A percentile compares a stretch with the other conserved stretches of the same genome.
Conservation (phyloP, 1,140 invertebrate genomes). For the Drosophila jambulina region DNA sequence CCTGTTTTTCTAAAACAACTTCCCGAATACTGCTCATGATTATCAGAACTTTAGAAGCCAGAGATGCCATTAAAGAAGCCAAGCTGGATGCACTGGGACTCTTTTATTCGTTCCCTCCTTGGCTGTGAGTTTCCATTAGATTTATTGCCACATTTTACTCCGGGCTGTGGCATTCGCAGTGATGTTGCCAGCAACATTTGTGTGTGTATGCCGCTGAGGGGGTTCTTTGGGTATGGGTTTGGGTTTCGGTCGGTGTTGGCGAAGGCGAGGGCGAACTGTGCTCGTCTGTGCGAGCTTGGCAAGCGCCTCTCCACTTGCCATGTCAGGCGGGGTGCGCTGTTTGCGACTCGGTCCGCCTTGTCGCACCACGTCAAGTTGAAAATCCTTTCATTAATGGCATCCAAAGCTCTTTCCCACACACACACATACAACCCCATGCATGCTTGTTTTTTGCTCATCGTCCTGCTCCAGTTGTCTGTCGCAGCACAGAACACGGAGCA, state of each 20-base stretch:
- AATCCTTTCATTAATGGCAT: constrained; percentile 77
- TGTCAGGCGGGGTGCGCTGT: constrained; percentile 33
- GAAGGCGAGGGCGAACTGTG: constrained; percentile 27
- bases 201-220: constrained; percentile 38
- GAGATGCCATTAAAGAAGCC: constrained; percentile 7
- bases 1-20: background rate
- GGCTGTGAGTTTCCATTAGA: constrained; percentile 77
- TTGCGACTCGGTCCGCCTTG: constrained; percentile 33
- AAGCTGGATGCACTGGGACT: constrained; percentile 13
- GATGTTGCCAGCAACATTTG: constrained; percentile 56
- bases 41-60: background rate
- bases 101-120: constrained; percentile 43
- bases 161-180: constrained; percentile 66
- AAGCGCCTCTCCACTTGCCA: constrained; percentile 57
- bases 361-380: constrained; percentile 64
- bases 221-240: constrained; percentile 7
- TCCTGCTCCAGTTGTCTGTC: constrained; percentile 51
- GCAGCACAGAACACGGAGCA: constrained; percentile 17
- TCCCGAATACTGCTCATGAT: background rate
- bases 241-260: constrained; percentile 28
- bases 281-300: constrained; percentile 20
- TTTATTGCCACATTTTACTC: constrained; percentile 84
- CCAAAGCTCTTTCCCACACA: constrained; percentile 55
- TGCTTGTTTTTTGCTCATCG: constrained; percentile 39
- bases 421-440: constrained; percentile 7